Evolutionary conservation across 1,140 invertebrate species (phyloP), one percentile per base, ranked within the genome.

Genomic region (Metopolophium dirhodum): DNA sequence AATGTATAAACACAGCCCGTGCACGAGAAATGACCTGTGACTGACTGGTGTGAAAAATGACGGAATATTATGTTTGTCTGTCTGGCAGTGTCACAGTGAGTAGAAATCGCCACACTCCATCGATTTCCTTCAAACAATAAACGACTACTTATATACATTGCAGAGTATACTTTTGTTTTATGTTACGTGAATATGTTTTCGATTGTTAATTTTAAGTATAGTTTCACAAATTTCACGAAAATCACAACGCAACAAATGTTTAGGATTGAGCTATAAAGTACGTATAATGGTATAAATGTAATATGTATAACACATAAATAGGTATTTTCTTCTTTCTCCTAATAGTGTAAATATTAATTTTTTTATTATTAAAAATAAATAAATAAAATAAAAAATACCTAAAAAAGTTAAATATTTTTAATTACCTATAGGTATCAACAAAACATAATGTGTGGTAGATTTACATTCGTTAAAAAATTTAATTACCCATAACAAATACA

Each of bases 21-120:
- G 89, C 30, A n/a, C 90, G n/a, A 92, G 45, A 92, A 92, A 92
- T 92, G 90, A 92, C 68, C 90, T 92, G 90, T 92, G 90, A 92
- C 61, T 83, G 61, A 83, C 30, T 83, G 41, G n/a, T 92, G 90
- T 92, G 90, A 77, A 92, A 92, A 92, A 92, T 83, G 77, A 92
- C 61, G 57, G 90, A 91, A 77, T 91, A 92, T 83, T 83, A 51
- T 91, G 57, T 49, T 82, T 82, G 23, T 77, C 90, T 83, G 45
- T 51, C 68, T 51, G 41, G 4, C 8, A 30, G 77, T 83, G 90
- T 83, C 90, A 37, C 90, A 92, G n/a, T 57, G 77, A 93, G 86
- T 93, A 93, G 91, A 93, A 93, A 93, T 93, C 91, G 91, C 77
- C 22, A 83, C 90, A 91, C 90, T 77, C 90, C 82, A 86, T 54